Base-by-base conservation (phyloP, 1,140 invertebrate species). In the Ceratina japonica region DNA sequence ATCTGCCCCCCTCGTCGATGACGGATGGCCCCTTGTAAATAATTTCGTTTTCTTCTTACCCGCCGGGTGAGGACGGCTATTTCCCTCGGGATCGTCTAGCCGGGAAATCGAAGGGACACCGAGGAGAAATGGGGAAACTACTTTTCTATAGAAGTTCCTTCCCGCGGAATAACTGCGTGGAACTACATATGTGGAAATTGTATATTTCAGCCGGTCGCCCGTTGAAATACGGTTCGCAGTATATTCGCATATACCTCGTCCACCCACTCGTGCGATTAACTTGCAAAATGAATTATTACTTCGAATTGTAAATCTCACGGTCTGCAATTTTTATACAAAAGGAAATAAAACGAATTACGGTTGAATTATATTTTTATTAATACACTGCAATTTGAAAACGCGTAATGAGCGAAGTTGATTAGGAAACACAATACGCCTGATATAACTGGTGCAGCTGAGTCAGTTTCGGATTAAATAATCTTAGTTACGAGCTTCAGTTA, bases 21-120 rank as follows among this genome's bases (percentile, higher is more conserved):
- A 71, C 24, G 58, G 58, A 54, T 77, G 22, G 20, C 75, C 22
- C 15, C 27, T 44, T 22, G 59, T 54, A 72, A 77, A 77, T 68
- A 77, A 72, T 77, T 77, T 72, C 68, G 75, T 63, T 54, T 63
- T 22, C 27, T 59, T 15, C 12, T 18, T 0, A 5, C 12, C 49
- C 15, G 27, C 2, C 0, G 3, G 3, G 16, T 10, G 37, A 7
- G 1, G 31, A 22, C 22, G 5, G 0, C 37, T 24, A 52, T 77
- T 77, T 72, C 31, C 68, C 20, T 3, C 12, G 58, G 20, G 75
- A 44, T 44, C 10, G 49, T 15, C 3, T 3, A 2, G 5, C 5
- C 37, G 4, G 68, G 37, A 24, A 71, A 63, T 54, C 37, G 66
- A 3, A 7, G 24, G 27, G 27, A 37, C 31, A 24, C 24, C 24